phyloP scores from a whole-genome alignment of 1,140 invertebrate species.

The Euwallacea similis region DNA sequence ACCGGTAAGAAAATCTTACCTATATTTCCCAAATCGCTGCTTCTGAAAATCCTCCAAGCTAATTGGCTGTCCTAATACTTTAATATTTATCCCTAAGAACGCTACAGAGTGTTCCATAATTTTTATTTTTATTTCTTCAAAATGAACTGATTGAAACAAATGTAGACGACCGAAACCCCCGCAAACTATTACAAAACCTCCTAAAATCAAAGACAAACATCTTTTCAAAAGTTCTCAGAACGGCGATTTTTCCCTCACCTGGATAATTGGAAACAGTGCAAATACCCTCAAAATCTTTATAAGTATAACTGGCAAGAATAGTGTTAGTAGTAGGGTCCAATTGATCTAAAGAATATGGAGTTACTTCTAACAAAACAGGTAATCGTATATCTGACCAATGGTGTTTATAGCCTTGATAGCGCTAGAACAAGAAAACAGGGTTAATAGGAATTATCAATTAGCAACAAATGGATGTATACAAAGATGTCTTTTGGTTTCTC shows the following conservation, averaged over 20 bases:
- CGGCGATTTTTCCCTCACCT: constrained; percentile 37
- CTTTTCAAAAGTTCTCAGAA: background rate
- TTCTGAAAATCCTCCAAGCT: constrained; percentile 82
- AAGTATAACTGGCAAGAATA: constrained; percentile 84
- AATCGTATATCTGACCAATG: constrained; percentile 93
- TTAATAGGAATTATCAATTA: background rate
- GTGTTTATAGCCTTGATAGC: constrained; percentile 89
- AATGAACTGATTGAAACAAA: constrained; percentile 81
- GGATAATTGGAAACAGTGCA: constrained; percentile 61
- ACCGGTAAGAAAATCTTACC: constrained; percentile 58
- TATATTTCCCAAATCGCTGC: constrained; percentile 89
- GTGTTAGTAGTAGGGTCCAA: constrained; percentile 81
- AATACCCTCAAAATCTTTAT: constrained; percentile 88
- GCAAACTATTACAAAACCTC: constrained; percentile 86
- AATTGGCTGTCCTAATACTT: constrained; percentile 80
- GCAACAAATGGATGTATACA: constrained; percentile 58
- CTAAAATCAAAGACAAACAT: constrained; percentile 42
- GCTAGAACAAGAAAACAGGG: constrained; percentile 58
- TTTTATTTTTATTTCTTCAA: constrained; percentile 84
- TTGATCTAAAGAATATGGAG: constrained; percentile 87
- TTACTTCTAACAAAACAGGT: constrained; percentile 86
- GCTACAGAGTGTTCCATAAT: constrained; percentile 78
- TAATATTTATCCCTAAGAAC: constrained; percentile 81
- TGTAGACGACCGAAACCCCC: constrained; percentile 87
- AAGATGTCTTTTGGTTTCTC: constrained; percentile 75